Evolutionary conservation across 2,113 vertebrate species (phyloP).

Genomic region (Lampris megalopsis): DNA sequence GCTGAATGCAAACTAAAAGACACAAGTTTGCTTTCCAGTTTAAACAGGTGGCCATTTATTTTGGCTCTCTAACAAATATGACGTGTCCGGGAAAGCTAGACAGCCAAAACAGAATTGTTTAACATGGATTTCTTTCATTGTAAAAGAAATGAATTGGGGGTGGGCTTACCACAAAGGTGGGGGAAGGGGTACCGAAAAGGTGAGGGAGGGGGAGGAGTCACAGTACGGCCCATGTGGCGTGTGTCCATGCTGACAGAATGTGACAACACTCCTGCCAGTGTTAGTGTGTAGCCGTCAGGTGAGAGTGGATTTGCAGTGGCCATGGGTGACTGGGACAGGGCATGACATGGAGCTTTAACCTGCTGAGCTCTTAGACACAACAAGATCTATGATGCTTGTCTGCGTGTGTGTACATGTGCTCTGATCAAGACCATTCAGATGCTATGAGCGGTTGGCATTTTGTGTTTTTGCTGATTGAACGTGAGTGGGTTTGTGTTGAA

Average conservation of each 20-base stretch:
- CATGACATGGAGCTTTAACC: slow-evolving; percentile 23
- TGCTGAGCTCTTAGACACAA: slow-evolving; percentile 18
- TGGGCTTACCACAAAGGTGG: no score
- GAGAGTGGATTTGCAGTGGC: not conserved
- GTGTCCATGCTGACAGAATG: not conserved
- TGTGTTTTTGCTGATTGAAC: slow-evolving; percentile 18
- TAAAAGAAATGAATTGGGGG: no score
- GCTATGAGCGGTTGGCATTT: not conserved
- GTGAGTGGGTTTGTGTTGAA: slow-evolving; percentile 6
- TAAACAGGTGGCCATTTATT: not conserved
- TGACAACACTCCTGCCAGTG: not conserved
- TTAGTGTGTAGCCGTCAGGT: not conserved
- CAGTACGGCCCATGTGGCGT: not conserved
- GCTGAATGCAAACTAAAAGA: slow-evolving; percentile 44
- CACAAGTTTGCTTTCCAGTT: not conserved
- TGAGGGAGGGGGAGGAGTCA: not conserved
- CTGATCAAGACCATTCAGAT: slow-evolving; percentile 3
- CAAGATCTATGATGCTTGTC: slow-evolving; percentile 13
- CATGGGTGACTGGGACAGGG: not conserved
- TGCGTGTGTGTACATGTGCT: not conserved
- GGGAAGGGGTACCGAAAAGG: not conserved
- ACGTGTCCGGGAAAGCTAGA: not conserved
- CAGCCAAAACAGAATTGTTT: not conserved
- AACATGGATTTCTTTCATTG: no score
- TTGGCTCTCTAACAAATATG: not conserved